These are phyloP conservation scores for Sylvicola cinctus DNA, from an alignment of 2,888 invertebrate genomes.

Conservation along the genomic window DNA sequence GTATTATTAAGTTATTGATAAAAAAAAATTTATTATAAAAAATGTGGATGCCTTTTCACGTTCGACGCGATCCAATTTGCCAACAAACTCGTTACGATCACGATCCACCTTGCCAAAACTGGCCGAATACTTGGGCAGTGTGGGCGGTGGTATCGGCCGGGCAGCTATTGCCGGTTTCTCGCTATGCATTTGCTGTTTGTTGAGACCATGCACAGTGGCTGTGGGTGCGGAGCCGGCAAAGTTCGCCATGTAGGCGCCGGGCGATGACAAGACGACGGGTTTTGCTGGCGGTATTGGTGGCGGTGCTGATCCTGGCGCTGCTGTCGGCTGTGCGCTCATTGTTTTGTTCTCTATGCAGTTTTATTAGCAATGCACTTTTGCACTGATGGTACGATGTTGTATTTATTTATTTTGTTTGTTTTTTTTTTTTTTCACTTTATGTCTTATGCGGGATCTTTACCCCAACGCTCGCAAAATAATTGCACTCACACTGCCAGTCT, in stretches of 20 bases:
- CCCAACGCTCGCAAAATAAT: too few species aligned
- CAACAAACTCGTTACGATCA: slow-evolving; percentile 35
- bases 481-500: too few species aligned
- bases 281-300: slow-evolving; percentile 14
- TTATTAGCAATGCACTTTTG: too few species aligned
- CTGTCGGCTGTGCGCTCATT: slow-evolving; percentile 9
- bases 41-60: slow-evolving; percentile 13
- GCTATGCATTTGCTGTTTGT: slow-evolving; percentile 13
- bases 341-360: too few species aligned
- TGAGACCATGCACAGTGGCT: slow-evolving; percentile 15
- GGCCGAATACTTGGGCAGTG: slow-evolving; percentile 57
- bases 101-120: slow-evolving; percentile 43
- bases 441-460: too few species aligned
- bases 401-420: too few species aligned
- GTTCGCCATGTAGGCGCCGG: slow-evolving; percentile 15
- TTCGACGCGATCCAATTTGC: slow-evolving; percentile 14
- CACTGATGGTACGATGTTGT: too few species aligned
- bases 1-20: too few species aligned
- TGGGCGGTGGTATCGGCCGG: slow-evolving; percentile 55
- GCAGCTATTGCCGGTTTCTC: slow-evolving; percentile 26
- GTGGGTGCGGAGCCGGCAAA: slow-evolving; percentile 12
- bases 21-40: neutral
- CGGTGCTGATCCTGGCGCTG: slow-evolving; percentile 12
- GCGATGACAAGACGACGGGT: slow-evolving; percentile 13
- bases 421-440: too few species aligned